Conservation (phyloP, 2,113 vertebrate species). For the Gopherus evgoodei region DNA sequence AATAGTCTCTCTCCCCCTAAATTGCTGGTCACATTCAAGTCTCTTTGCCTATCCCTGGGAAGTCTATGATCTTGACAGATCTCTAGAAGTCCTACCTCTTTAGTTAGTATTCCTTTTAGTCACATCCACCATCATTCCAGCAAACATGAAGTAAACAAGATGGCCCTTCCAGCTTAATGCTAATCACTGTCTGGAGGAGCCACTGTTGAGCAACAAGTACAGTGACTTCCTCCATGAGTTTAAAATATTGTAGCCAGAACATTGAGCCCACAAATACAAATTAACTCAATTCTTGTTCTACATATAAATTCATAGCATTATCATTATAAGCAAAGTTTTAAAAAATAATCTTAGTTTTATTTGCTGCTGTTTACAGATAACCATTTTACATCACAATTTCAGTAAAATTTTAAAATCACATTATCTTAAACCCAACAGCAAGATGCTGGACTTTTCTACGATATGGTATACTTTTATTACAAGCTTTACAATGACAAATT, state of each 20-base stretch:
- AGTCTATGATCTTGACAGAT: neutral
- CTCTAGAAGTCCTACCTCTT: neutral
- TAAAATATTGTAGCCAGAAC: neutral
- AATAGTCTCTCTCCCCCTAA: fast-evolving
- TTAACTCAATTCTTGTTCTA: neutral
- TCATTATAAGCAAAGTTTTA: neutral
- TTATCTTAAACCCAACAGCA: neutral
- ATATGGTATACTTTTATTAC: neutral
- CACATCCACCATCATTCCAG: neutral
- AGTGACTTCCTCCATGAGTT: neutral
- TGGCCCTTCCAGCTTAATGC: neutral
- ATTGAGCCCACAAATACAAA: neutral
- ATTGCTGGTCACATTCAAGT: neutral
- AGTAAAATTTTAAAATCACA: neutral
- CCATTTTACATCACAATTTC: neutral
- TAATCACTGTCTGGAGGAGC: neutral
- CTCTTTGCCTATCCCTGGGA: neutral
- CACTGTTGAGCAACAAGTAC: neutral
- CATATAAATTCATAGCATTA: neutral
- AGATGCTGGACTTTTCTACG: neutral
- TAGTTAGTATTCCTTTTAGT: neutral
- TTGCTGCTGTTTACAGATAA: neutral
- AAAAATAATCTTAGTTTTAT: neutral
- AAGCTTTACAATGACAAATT: neutral
- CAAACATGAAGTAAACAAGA: neutral